Percentiles rank a stretch among this genome's conserved stretches.
phyloP scores from a whole-genome alignment of 2,113 vertebrate genomes.

The Arizona elegans region DNA sequence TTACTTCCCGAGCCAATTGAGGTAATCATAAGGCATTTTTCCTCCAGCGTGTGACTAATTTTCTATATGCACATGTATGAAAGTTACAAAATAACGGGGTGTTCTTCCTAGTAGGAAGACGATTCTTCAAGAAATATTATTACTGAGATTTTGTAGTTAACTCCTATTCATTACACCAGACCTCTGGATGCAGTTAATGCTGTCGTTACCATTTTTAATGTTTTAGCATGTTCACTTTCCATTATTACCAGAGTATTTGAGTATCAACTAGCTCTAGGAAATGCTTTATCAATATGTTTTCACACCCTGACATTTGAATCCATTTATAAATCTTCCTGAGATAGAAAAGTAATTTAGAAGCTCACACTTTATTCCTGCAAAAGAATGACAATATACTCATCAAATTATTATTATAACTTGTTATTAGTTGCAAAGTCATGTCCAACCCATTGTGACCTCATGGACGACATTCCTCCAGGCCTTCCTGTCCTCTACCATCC shows the following conservation, averaged over 20 bases:
- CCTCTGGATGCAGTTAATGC: not conserved
- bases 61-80: not conserved
- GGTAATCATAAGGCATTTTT: not conserved
- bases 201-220: not conserved
- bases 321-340: not conserved
- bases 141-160: not conserved
- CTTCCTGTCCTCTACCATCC: no score
- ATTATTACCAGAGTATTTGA: not conserved
- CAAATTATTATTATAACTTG: constrained; percentile 11
- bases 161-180: not conserved
- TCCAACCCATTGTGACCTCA: no score
- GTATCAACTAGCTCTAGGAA: not conserved
- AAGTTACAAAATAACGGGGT: not conserved
- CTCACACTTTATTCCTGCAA: not conserved
- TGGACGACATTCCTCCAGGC: no score
- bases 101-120: not conserved
- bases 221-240: not conserved
- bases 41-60: not conserved
- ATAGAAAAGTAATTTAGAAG: not conserved
- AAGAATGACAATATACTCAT: not conserved
- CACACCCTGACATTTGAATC: not conserved
- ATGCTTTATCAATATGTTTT: not conserved
- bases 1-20: not conserved
- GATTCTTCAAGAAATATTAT: not conserved
- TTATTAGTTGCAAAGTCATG: no score